Evolutionary conservation across 2,113 vertebrate genomes (phyloP), one percentile per base, ranked within the genome.

Genomic region (Ciconia boyciana): DNA sequence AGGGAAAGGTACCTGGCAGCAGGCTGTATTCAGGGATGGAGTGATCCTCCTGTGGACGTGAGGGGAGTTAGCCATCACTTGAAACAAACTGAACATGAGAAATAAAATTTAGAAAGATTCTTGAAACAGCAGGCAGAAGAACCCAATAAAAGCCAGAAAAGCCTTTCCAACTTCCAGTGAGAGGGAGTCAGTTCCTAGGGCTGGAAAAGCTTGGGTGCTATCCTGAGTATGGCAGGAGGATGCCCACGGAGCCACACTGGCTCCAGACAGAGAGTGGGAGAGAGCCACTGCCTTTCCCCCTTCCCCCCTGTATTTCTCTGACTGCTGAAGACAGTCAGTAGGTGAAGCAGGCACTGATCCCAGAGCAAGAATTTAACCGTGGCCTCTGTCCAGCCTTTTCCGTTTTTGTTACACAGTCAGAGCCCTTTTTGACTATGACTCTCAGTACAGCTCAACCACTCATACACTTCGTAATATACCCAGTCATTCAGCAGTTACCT

Each of bases 251-350:
- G 46, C 14, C 34, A 43, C 12, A 15, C 10, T 8, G 32, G 7
- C 6, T 20, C 1, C 0, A 64, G 51, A 43, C 0, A 1, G 32
- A 31, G 48, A 68, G 15, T 4, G 4, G 17, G 25, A 71, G 22
- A 60, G 20, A 5, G 11, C 25, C 43, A 36, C 13, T 24, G 28
- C 39, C 44, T 64, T 91, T 28, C 12, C 14, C 22, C 13, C 14
- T 61, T 26, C 31, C 41, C 7, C 29, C 19, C 46, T 69, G 8
- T 36, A 3, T 21, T 77, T 31, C 57, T 48, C 11, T 36, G 28
- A 6, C 52, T 66, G 43, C 58, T 72, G 31, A 83, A 11, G 11
- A 29, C 7, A n/a, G 41, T 7, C 51, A 55, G 24, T 6, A 55
- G 46, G 10, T 2, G 7, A 82, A 48, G 39, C 8, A 82, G 31